Evolutionary conservation across 1,140 invertebrate species (phyloP).

Genomic region (Drosophila mayri): DNA sequence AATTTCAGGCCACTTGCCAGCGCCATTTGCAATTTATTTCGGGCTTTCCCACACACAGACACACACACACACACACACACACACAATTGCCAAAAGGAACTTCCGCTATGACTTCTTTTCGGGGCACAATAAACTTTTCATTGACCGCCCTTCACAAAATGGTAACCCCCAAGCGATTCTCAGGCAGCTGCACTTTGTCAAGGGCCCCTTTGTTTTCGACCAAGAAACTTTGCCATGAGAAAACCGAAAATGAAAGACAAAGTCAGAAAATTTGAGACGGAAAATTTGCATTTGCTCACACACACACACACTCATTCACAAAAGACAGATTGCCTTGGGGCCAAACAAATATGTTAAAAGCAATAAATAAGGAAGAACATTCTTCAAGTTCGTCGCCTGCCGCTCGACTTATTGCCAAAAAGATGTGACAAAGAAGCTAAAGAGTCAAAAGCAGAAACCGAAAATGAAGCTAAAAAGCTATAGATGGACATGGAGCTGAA

Average conservation of each 20-base stretch:
- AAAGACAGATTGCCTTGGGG: conserved; percentile 45
- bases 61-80: conserved; percentile 19
- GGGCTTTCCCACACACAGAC: conserved; percentile 20
- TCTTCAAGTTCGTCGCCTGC: conserved; percentile 37
- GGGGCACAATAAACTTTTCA: conserved; percentile 43
- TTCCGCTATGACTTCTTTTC: conserved; percentile 33
- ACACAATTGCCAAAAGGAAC: conserved; percentile 24
- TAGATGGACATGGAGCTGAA: conserved; percentile 10
- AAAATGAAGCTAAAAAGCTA: conserved; percentile 7
- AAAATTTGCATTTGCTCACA: conserved; percentile 60
- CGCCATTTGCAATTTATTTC: conserved; percentile 37
- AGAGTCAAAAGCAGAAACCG: neutral
- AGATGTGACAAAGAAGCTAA: conserved; percentile 11
- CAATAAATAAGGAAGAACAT: conserved; percentile 36
- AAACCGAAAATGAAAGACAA: conserved; percentile 52
- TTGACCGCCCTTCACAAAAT: conserved; percentile 29
- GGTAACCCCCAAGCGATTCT: conserved; percentile 35
- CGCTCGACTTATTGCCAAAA: conserved; percentile 31
- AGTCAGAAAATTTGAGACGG: conserved; percentile 53
- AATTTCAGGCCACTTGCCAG: conserved; percentile 12
- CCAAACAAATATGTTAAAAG: conserved; percentile 58
- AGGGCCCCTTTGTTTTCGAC: conserved; percentile 41
- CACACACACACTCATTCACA: conserved; percentile 16
- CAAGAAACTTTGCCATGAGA: conserved; percentile 37
- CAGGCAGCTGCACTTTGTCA: conserved; percentile 52